Percentiles rank a stretch among this genome's conserved stretches.
These are phyloP conservation scores for Pseudoips prasinana DNA, from an alignment of 2,888 invertebrate species.

Conservation along the genomic window DNA sequence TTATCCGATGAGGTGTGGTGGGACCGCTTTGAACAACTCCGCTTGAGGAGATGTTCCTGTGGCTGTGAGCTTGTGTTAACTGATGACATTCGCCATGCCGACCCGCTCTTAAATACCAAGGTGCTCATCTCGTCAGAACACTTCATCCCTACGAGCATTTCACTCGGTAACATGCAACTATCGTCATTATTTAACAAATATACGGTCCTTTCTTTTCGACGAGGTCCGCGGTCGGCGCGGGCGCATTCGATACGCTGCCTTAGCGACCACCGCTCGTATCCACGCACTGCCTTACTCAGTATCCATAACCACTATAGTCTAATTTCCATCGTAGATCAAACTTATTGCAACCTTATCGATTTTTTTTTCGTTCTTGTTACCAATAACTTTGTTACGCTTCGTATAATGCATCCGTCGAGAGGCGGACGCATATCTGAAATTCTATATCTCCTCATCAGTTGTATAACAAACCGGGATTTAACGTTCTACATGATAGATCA, in stretches of 20 bases:
- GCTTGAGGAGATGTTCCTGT: constrained; percentile 69
- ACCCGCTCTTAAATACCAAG: constrained; percentile 79
- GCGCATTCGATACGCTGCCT: constrained; percentile 70
- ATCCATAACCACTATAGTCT: constrained; percentile 34
- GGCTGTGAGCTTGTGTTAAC: constrained; percentile 70
- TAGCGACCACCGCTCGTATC: constrained; percentile 58
- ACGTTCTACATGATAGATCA: too few species aligned
- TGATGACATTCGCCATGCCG: constrained; percentile 77
- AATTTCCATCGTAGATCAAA: constrained; percentile 33
- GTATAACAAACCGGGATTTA: constrained; percentile 21
- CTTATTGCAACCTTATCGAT: constrained; percentile 15
- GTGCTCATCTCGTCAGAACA: constrained; percentile 77
- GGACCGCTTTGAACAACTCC: constrained; percentile 51
- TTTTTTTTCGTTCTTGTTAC: constrained; percentile 23
- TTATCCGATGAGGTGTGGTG: constrained; percentile 38
- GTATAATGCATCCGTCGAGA: constrained; percentile 23
- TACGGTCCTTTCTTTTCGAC: constrained; percentile 78
- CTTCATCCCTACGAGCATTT: constrained; percentile 80
- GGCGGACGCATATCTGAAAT: constrained; percentile 27
- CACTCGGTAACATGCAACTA: constrained; percentile 75
- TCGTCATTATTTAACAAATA: constrained; percentile 76
- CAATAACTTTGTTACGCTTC: constrained; percentile 31
- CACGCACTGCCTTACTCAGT: constrained; percentile 27
- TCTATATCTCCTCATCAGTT: constrained; percentile 20
- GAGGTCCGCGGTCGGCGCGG: constrained; percentile 50